These are phyloP conservation scores for Ochotona curzoniae DNA, from an alignment of 2,113 vertebrate genomes.

Conservation along the genomic window DNA sequence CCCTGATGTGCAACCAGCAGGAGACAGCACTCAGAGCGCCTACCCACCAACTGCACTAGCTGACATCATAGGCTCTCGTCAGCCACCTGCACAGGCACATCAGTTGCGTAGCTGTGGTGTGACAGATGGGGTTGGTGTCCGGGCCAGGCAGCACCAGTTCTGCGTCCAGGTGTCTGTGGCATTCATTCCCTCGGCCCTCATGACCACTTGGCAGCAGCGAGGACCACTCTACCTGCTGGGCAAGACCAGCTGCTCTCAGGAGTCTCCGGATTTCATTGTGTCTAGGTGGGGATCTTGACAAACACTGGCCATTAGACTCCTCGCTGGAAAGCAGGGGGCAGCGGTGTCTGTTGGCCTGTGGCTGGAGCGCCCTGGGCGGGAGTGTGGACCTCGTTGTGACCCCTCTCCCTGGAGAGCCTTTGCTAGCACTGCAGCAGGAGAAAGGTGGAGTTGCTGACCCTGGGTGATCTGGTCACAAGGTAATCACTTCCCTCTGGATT, in stretches of 20 bases:
- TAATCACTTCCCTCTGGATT: neutral
- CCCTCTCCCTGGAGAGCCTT: neutral
- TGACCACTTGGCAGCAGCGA: too few relatives aligned
- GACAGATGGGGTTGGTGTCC: neutral
- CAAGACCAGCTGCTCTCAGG: too few relatives aligned
- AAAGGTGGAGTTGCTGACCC: too few relatives aligned
- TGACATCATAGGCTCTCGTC: neutral
- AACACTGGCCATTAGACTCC: neutral
- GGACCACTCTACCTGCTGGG: accelerated
- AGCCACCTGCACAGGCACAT: neutral
- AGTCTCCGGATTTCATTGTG: neutral
- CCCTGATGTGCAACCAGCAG: neutral
- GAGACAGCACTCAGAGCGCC: neutral
- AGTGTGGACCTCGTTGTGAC: too few relatives aligned
- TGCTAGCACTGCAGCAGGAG: accelerated
- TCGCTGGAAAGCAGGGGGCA: neutral
- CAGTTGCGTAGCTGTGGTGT: too few relatives aligned
- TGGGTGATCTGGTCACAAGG: neutral
- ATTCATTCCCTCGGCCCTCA: accelerated
- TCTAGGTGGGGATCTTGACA: neutral
- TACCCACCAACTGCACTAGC: neutral
- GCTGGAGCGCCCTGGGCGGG: accelerated
- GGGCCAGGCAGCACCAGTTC: neutral
- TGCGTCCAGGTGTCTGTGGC: neutral
- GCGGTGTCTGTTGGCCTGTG: neutral